phyloP scores from a whole-genome alignment of 2,113 vertebrate species.

The Gallinago media region DNA sequence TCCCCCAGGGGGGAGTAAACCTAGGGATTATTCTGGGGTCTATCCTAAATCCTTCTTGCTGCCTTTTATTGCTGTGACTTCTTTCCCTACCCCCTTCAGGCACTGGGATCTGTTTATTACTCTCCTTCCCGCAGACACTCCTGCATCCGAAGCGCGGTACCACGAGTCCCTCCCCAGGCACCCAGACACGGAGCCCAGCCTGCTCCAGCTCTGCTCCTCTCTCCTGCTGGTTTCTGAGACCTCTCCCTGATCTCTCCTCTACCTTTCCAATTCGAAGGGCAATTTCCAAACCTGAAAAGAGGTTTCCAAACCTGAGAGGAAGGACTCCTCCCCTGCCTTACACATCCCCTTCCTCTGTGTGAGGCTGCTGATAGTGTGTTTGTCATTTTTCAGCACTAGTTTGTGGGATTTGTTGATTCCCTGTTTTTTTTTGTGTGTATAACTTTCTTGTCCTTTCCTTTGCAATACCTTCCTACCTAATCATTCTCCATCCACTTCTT shows the following conservation, averaged over 20 bases:
- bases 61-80: not conserved
- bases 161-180: rapidly evolving
- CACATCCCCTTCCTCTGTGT: not conserved
- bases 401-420: not conserved
- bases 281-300: not conserved
- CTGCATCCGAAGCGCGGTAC: not conserved
- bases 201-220: not conserved
- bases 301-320: not conserved
- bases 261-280: not conserved
- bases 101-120: not conserved
- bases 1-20: not conserved
- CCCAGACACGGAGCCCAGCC: not conserved
- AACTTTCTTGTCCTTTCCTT: not conserved
- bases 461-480: not conserved
- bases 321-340: not conserved
- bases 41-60: not conserved
- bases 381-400: not conserved
- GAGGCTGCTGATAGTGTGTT: not conserved
- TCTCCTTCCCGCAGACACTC: not conserved
- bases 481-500: not conserved
- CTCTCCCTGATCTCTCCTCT: not conserved
- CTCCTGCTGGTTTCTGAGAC: not conserved
- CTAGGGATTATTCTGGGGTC: not conserved
- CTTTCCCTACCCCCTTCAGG: not conserved
- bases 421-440: not conserved